Evolutionary conservation across 2,888 invertebrate genomes (phyloP).

Genomic region (Euproctis similis): DNA sequence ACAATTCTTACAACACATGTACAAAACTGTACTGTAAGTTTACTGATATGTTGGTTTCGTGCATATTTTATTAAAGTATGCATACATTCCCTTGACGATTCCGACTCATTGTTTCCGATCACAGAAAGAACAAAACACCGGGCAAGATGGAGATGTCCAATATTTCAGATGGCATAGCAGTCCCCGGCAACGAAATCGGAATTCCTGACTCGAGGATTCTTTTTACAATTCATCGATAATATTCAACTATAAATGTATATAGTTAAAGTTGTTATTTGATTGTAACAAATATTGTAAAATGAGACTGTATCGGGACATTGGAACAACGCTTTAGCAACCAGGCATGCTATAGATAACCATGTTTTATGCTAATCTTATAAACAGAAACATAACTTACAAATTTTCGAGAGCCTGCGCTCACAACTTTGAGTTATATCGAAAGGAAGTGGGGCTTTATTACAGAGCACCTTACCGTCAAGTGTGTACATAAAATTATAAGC

Average conservation of each 20-base stretch:
- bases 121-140: constrained; percentile 70
- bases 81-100: constrained; percentile 69
- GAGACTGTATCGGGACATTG: constrained; percentile 53
- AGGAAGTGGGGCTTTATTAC: constrained; percentile 45
- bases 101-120: constrained; percentile 69
- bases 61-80: constrained; percentile 65
- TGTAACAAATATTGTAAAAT: constrained; percentile 32
- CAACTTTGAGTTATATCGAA: constrained; percentile 33
- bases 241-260: constrained; percentile 39
- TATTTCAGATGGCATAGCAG: constrained; percentile 76
- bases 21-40: too few species aligned
- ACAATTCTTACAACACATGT: too few species aligned
- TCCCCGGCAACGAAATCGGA: constrained; percentile 69
- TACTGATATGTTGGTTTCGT: too few species aligned
- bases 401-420: constrained; percentile 54
- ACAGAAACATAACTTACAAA: constrained; percentile 65
- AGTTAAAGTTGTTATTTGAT: constrained; percentile 42
- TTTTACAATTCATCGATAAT: constrained; percentile 27
- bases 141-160: constrained; percentile 74
- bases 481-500: constrained; percentile 58
- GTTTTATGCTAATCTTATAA: constrained; percentile 68
- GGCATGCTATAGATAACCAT: constrained; percentile 70
- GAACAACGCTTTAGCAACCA: constrained; percentile 67
- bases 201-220: constrained; percentile 64
- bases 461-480: constrained; percentile 34